Evolutionary conservation across 2,113 vertebrate genomes (phyloP).

Genomic region (Rhegmatorhina hoffmannsi): DNA sequence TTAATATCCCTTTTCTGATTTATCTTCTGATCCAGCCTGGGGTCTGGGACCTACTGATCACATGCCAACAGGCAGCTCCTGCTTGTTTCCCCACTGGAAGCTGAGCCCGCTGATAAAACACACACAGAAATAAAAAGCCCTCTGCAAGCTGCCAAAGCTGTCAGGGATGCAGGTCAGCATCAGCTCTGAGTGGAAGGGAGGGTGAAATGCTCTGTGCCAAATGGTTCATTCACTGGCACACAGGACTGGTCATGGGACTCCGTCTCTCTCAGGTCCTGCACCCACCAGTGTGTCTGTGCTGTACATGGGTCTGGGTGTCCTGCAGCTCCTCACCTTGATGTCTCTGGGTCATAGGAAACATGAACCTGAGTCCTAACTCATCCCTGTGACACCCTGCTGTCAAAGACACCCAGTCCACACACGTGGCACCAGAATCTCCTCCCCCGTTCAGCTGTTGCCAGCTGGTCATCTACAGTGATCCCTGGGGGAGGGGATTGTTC

Average conservation of each 20-base stretch:
- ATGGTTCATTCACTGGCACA: background rate
- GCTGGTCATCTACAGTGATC: background rate
- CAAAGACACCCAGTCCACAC: background rate
- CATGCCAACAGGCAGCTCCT: background rate
- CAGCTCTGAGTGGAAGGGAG: fast-evolving
- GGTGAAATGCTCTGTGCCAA: background rate
- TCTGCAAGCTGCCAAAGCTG: background rate
- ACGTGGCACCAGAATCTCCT: background rate
- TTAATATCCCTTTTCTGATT: background rate
- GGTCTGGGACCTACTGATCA: background rate
- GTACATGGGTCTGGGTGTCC: fast-evolving
- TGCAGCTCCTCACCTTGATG: background rate
- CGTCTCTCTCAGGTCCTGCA: background rate
- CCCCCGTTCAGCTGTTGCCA: background rate
- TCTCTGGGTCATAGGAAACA: fast-evolving
- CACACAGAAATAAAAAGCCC: background rate
- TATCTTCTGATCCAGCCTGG: background rate
- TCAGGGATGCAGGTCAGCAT: background rate
- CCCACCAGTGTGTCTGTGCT: fast-evolving
- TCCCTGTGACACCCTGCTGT: background rate
- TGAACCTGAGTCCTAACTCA: fast-evolving
- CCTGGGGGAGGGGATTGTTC: background rate
- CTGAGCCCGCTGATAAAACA: background rate
- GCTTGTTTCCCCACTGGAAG: background rate
- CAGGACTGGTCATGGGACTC: background rate